phyloP scores from a whole-genome alignment of 2,888 invertebrate genomes.

The Hydriomena furcata region DNA sequence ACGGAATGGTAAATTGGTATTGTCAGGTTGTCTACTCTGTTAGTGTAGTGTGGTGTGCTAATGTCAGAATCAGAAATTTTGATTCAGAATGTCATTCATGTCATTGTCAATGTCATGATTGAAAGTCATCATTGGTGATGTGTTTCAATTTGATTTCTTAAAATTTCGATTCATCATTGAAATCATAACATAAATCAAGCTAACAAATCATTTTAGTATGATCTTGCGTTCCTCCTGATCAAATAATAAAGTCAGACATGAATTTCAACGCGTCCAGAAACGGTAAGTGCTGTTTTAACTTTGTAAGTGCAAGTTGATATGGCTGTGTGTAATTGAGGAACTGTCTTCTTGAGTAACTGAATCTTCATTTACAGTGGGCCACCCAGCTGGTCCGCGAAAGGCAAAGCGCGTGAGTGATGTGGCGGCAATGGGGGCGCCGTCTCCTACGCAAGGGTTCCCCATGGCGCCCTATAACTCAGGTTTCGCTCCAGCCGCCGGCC shows the following conservation, averaged over 20 bases:
- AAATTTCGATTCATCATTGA: constrained; percentile 39
- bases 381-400: constrained; percentile 75
- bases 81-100: no score
- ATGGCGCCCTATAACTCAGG: constrained; percentile 50
- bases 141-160: constrained; percentile 39
- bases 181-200: constrained; percentile 49
- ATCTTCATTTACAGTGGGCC: constrained; percentile 55
- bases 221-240: constrained; percentile 43
- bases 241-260: constrained; percentile 50
- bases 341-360: not conserved
- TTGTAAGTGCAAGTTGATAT: not conserved
- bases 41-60: no score
- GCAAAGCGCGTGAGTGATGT: constrained; percentile 88
- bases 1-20: no score
- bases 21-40: no score
- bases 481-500: constrained; percentile 53
- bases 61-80: no score
- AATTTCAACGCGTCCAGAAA: constrained; percentile 80
- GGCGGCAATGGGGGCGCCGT: constrained; percentile 85
- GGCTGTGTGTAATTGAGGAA: constrained; percentile 5
- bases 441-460: constrained; percentile 63
- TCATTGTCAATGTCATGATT: no score
- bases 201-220: constrained; percentile 58
- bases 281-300: constrained; percentile 50
- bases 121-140: no score